Percentiles rank a stretch among this genome's conserved stretches.
These are phyloP conservation scores for Euspilapteryx auroguttella DNA, from an alignment of 2,888 invertebrate genomes.

Conservation along the genomic window DNA sequence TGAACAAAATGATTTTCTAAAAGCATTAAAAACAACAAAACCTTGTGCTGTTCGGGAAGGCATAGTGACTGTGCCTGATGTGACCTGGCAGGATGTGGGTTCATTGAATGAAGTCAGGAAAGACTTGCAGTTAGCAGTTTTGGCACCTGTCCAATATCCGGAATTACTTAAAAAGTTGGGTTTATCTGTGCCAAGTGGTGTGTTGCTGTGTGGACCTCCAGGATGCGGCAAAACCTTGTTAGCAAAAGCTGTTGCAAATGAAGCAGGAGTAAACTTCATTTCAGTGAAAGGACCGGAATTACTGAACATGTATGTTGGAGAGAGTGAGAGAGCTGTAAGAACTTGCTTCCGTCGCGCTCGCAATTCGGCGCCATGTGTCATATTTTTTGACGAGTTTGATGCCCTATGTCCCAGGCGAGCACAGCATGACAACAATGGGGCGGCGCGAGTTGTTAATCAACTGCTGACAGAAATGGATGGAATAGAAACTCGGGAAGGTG, in stretches of 20 bases:
- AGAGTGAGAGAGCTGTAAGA: constrained; percentile 96
- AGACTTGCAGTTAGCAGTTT: constrained; percentile 86
- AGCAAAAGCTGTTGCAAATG: constrained; percentile 98
- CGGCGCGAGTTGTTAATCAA: constrained; percentile 92
- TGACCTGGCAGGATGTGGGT: constrained; percentile 96
- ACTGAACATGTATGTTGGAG: constrained; percentile 98
- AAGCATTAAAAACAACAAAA: constrained; percentile 80
- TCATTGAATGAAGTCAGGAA: constrained; percentile 85
- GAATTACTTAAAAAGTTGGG: constrained; percentile 80
- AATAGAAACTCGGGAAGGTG: constrained; percentile 85
- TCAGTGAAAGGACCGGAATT: constrained; percentile 98
- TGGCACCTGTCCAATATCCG: constrained; percentile 89
- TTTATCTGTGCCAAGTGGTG: constrained; percentile 81
- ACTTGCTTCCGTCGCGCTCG: constrained; percentile 92
- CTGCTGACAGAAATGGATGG: constrained; percentile 99
- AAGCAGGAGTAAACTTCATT: constrained; percentile 97
- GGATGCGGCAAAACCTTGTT: constrained; percentile 95
- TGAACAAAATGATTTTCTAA: constrained; percentile 74
- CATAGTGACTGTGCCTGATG: constrained; percentile 96
- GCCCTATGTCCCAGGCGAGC: constrained; percentile 90
- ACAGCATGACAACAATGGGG: constrained; percentile 70
- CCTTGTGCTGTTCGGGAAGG: constrained; percentile 96
- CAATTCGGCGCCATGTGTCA: constrained; percentile 96
- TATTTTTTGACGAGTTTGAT: constrained; percentile 98
- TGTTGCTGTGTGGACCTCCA: constrained; percentile 94